Conservation (phyloP, 2,797 vertebrate genomes). For the Hippocampus kuda region DNA sequence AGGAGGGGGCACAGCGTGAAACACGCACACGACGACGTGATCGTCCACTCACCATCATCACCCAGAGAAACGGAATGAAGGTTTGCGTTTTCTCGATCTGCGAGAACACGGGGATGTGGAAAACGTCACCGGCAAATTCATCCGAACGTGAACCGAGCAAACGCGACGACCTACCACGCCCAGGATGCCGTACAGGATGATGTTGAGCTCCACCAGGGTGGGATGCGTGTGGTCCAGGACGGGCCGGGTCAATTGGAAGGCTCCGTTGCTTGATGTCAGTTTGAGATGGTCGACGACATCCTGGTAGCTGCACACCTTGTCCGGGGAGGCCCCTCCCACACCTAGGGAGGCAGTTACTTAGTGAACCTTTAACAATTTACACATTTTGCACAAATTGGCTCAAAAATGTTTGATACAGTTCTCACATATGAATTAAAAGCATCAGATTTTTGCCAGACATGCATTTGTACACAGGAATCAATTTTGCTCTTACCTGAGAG, state of each 20-base stretch:
- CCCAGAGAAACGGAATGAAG: constrained; percentile 56
- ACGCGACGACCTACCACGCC: constrained; percentile 43
- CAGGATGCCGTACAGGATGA: constrained; percentile 53
- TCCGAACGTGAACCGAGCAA: not conserved
- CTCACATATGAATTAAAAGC: no score
- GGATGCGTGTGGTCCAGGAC: constrained; percentile 50
- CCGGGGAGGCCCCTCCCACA: not conserved
- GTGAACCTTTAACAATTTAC: not conserved
- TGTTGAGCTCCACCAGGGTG: constrained; percentile 44
- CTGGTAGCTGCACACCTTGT: constrained; percentile 52
- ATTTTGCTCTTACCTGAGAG: constrained; percentile 39
- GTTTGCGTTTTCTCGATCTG: constrained; percentile 64
- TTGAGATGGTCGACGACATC: constrained; percentile 62
- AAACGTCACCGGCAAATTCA: not conserved
- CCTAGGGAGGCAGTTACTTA: not conserved
- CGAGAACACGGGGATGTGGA: not conserved
- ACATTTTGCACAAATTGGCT: no score
- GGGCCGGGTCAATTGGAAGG: constrained; percentile 50
- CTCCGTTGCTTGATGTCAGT: constrained; percentile 36
- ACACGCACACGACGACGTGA: not conserved
- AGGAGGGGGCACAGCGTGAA: no score
- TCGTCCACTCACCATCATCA: constrained; percentile 30
- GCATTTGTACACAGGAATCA: no score
- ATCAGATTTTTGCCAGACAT: no score
- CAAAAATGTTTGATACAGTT: no score